Evolutionary conservation across 2,113 vertebrate genomes (phyloP).

Genomic region (Merops nubicus): DNA sequence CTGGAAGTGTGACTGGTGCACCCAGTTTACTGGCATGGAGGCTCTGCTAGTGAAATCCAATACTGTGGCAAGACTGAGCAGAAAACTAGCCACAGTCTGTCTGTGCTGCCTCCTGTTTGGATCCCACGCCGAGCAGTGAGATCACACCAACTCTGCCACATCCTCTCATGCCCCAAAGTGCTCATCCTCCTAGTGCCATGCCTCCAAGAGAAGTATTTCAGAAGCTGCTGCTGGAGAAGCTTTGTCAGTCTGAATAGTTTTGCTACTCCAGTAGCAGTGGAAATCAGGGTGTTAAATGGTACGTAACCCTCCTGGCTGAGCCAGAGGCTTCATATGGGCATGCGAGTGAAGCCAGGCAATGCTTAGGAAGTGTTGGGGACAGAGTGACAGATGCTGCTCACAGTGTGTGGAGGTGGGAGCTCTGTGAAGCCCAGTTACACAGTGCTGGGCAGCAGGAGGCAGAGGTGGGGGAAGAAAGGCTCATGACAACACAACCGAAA

Average conservation of each 20-base stretch:
- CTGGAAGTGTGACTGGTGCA: not conserved
- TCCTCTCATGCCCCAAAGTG: not conserved
- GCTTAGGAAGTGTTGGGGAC: not conserved
- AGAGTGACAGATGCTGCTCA: not conserved
- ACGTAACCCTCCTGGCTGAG: not conserved
- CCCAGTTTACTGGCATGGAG: not conserved
- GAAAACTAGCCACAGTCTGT: not conserved
- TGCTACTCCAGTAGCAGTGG: not conserved
- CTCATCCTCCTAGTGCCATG: not conserved
- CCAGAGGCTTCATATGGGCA: not conserved
- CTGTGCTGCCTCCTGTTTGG: not conserved
- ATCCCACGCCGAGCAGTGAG: not conserved
- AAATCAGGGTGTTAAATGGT: not conserved
- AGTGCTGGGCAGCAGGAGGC: not conserved
- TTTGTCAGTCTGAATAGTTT: not conserved
- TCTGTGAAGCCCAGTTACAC: not conserved
- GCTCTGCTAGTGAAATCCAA: not conserved
- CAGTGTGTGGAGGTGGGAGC: not conserved
- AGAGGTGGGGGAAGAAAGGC: not conserved
- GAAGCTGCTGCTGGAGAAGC: not conserved
- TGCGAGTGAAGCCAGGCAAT: accelerated
- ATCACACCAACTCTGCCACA: accelerated
- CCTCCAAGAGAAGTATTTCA: not conserved
- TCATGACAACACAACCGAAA: not conserved
- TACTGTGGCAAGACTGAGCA: not conserved